These are phyloP conservation scores for Malacoraja senta DNA, from an alignment of 2,797 vertebrate genomes.

Conservation along the genomic window DNA sequence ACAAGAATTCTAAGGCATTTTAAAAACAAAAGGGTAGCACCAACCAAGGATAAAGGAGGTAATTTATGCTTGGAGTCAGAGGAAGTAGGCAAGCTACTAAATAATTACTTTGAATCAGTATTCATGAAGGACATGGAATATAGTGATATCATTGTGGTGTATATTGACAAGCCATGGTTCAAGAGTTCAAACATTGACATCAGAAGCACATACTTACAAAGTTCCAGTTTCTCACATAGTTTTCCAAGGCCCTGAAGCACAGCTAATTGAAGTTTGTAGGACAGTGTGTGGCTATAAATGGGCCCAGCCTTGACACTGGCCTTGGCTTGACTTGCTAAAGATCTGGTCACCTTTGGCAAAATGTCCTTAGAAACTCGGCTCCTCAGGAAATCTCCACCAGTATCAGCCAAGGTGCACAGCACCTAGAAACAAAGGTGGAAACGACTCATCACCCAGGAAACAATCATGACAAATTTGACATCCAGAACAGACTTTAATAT, in stretches of 20 bases:
- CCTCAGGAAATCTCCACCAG: slow-evolving; percentile 78
- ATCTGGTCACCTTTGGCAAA: slow-evolving; percentile 71
- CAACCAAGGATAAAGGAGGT: too few species aligned
- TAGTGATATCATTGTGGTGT: too few species aligned
- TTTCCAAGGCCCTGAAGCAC: slow-evolving; percentile 79
- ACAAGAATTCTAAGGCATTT: too few species aligned
- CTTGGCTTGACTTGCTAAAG: slow-evolving; percentile 70
- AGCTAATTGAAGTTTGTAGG: slow-evolving; percentile 84
- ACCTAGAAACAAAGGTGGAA: slow-evolving; percentile 59
- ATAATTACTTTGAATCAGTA: too few species aligned
- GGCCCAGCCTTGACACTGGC: slow-evolving; percentile 75
- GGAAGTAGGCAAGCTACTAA: too few species aligned
- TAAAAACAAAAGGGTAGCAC: too few species aligned
- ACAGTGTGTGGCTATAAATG: slow-evolving; percentile 73
- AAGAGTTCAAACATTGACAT: neutral
- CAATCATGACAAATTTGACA: neutral
- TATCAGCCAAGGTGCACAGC: slow-evolving; percentile 70
- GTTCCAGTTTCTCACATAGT: slow-evolving; percentile 71
- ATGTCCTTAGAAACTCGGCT: slow-evolving; percentile 81
- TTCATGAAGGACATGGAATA: too few species aligned
- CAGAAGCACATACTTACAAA: slow-evolving; percentile 63
- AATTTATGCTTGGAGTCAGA: too few species aligned
- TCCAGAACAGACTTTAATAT: neutral
- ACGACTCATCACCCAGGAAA: neutral
- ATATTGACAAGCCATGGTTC: neutral